These are phyloP conservation scores for Pterocles orientalis DNA, from an alignment of 2,113 vertebrate species.

Conservation along the genomic window DNA sequence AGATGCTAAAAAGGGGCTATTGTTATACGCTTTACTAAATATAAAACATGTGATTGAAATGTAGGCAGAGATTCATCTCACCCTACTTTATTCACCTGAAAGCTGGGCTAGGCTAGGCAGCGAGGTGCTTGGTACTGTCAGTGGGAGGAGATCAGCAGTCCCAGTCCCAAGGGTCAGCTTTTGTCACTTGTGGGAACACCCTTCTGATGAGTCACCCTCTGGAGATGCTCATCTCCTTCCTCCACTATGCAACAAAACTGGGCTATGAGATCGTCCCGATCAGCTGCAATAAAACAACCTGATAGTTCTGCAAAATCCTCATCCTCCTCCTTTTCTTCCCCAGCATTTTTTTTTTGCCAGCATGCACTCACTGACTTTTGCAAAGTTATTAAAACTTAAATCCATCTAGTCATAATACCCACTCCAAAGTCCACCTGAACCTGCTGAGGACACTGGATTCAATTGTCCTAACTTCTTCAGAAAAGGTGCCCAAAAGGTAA, in stretches of 20 bases:
- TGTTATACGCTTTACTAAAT: not conserved
- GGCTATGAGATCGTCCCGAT: not conserved
- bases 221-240: not conserved
- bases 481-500: not conserved
- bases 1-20: not conserved
- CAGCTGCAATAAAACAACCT: not conserved
- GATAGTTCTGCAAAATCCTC: not conserved
- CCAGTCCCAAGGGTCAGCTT: not conserved
- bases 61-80: conserved; percentile 6
- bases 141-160: not conserved
- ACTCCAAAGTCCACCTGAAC: not conserved
- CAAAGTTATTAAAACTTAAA: not conserved
- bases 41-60: not conserved
- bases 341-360: not conserved
- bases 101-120: not conserved
- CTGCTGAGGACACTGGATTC: not conserved
- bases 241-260: not conserved
- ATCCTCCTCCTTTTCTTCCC: not conserved
- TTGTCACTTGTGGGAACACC: not conserved
- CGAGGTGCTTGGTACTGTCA: fast-evolving
- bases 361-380: not conserved
- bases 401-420: not conserved
- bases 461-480: not conserved
- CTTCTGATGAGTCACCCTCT: not conserved
- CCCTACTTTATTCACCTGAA: conserved; percentile 49